Base-by-base conservation (phyloP, 2,888 invertebrate genomes). In the Coenonympha glycerion region DNA sequence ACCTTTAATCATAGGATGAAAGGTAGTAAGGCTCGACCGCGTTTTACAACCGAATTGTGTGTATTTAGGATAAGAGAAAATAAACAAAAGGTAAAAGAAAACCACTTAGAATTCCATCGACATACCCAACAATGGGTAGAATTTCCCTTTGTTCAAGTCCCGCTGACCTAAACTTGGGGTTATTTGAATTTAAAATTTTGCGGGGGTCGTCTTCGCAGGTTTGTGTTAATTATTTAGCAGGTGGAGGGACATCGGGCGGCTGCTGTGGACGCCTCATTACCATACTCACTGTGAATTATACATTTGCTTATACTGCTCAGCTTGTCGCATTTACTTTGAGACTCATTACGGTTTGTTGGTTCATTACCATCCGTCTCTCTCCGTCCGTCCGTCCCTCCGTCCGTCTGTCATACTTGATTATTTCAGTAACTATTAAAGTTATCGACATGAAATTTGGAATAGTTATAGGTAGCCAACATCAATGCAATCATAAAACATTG, bases 121-220 rank as follows among this genome's bases (percentile, higher is more conserved):
- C 47, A 47, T 51, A 54, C 40, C 41, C 49, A 41, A 44, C 50
- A 49, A 49, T 45, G 31, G 55, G 36, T 46, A 44, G 19, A 41
- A 47, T 44, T 44, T 34, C 52, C 48, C 61, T 62, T 63, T 60
- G 62, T 55, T 47, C 54, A 44, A 64, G 64, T 59, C 63, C 56
- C 58, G 56, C 61, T 61, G 65, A 62, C 63, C 61, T 56, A 57
- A 76, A 79, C 71, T 78, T 75, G 57, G 57, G 50, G 49, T 28
- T 37, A 82, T 83, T 79, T 81, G 72, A 80, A 84, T 82, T 82
- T 83, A 74, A 84, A 83, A 85, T 85, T 24, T 68, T 63, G 62
- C 60, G 57, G 75, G 80, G 75, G 74, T 73, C 76, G 56, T 63
- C 71, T 70, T 68, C 62, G 63, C 61, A 24, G 31, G 61, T 62